phyloP scores from a whole-genome alignment of 1,140 invertebrate species.

The Lethrus apterus region DNA sequence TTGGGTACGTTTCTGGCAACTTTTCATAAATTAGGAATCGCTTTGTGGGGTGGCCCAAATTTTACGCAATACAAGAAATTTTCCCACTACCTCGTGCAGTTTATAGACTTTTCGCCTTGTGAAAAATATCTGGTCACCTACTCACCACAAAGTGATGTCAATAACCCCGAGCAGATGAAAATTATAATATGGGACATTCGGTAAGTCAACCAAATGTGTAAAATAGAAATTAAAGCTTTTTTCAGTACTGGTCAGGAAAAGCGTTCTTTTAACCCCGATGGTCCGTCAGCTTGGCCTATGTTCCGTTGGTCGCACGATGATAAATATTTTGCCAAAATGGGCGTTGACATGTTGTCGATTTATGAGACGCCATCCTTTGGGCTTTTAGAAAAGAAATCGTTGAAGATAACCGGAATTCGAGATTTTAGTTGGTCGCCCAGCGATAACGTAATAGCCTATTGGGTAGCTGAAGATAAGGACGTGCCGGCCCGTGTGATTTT shows the following conservation, averaged over 20 bases:
- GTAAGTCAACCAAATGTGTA: constrained; percentile 29
- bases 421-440: constrained; percentile 98
- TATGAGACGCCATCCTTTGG: constrained; percentile 95
- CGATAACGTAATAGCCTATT: constrained; percentile 93
- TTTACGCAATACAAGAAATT: constrained; percentile 91
- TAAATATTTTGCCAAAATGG: constrained; percentile 89
- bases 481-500: constrained; percentile 80
- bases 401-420: constrained; percentile 84
- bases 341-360: constrained; percentile 77
- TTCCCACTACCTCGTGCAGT: constrained; percentile 83
- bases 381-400: constrained; percentile 88
- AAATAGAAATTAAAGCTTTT: constrained; percentile 21
- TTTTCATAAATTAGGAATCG: constrained; percentile 91
- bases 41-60: constrained; percentile 92
- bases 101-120: constrained; percentile 95
- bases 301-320: constrained; percentile 98
- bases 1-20: constrained; percentile 93
- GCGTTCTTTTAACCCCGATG: constrained; percentile 80
- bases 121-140: constrained; percentile 96
- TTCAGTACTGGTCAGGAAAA: constrained; percentile 80
- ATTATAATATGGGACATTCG: constrained; percentile 93
- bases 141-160: constrained; percentile 63
- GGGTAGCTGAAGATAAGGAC: constrained; percentile 96
- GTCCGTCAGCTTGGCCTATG: constrained; percentile 79
- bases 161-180: constrained; percentile 56